Conservation (phyloP, 1,140 invertebrate species). For the Hyles vespertilio region DNA sequence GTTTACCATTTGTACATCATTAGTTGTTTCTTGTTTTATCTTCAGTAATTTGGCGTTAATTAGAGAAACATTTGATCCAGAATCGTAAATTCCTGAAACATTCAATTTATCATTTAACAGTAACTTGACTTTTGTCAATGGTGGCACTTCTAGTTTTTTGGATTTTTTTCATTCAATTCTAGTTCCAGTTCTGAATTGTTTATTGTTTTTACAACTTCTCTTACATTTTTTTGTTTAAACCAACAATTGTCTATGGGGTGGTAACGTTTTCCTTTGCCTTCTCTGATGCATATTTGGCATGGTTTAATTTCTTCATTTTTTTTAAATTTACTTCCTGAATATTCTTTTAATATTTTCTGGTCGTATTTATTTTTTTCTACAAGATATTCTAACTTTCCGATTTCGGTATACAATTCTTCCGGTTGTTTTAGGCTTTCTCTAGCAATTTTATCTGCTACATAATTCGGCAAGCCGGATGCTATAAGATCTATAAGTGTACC, state of each 20-base stretch:
- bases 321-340: conserved; percentile 15
- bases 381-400: conserved; percentile 32
- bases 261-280: conserved; percentile 29
- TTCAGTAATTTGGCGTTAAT: conserved; percentile 29
- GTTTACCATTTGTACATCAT: conserved; percentile 7
- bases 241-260: conserved; percentile 29
- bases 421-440: conserved; percentile 27
- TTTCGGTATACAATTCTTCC: conserved; percentile 31
- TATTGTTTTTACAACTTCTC: conserved; percentile 10
- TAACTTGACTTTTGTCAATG: conserved; percentile 22
- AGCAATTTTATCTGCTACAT: conserved; percentile 28
- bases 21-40: conserved; percentile 12
- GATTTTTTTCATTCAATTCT: conserved; percentile 26
- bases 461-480: conserved; percentile 28
- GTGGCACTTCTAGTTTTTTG: conserved; percentile 25
- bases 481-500: conserved; percentile 33
- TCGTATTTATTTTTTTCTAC: conserved; percentile 24
- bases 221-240: conserved; percentile 26
- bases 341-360: conserved; percentile 18
- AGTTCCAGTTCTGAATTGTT: conserved; percentile 32
- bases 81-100: conserved; percentile 30
- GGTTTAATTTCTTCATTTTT: conserved; percentile 25
- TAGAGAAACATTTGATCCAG: conserved; percentile 28
- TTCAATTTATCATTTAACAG: conserved; percentile 28
- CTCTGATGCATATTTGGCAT: conserved; percentile 26